Base-by-base conservation (phyloP, 2,888 invertebrate genomes). In the Euzophera pinguis region DNA sequence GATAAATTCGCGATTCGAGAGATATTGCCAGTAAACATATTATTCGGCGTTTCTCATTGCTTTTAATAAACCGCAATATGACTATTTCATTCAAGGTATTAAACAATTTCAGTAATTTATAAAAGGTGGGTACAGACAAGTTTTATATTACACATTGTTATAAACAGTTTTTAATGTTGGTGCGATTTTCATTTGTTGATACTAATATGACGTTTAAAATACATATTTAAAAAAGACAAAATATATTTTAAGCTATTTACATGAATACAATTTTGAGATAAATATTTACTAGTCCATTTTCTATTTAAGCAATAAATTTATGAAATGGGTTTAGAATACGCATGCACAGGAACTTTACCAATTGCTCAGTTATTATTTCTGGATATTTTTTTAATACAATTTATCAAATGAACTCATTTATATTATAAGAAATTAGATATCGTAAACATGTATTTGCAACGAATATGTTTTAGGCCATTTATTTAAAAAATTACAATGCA, bases 11-110 rank as follows among this genome's bases (percentile, higher is more conserved):
- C 84, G 78, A 79, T 75, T 80, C 75, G 75, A 81, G 87, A 88
- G 83, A 81, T 84, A 82, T 81, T 84, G 89, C 89, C 89, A 75
- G 78, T 82, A 87, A 89, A 90, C 89, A 90, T 90, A 90, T 90
- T 72, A 73, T 81, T 88, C 84, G 89, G 89, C 89, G 70, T 71
- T 86, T 88, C 87, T 88, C 88, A 82, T 73, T 73, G 67, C 77
- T 78, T 65, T 63, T 61, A 73, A 70, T 3, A 63, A 63, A 65
- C 61, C 58, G 62, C 56, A 63, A 65, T 67, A 70, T 64, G 49
- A 64, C 71, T 75, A 67, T 47, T 54, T 53, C 53, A 49, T 55
- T 51, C 49, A 49, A 37, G 43, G 10, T 51, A 41, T 56, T 39
- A 53, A 53, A 48, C 53, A 52, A 50, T 47, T 42, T 22, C 2